Evolutionary conservation across 2,888 invertebrate genomes (phyloP).

Genomic region (Trachelus iudaicus): DNA sequence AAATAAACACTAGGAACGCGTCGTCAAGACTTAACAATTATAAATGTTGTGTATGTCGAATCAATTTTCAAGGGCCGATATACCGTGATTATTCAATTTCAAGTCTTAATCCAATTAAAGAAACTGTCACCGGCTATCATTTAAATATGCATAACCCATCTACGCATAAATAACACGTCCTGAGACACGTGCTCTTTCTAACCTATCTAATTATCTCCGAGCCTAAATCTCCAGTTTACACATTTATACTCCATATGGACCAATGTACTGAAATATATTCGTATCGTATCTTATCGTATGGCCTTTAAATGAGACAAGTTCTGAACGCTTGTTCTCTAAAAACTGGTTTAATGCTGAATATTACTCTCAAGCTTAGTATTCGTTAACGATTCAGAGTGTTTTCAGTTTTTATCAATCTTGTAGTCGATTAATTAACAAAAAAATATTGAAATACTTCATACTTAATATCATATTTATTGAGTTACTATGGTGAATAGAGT

Average conservation of each 20-base stretch:
- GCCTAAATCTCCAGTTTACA: too few species aligned
- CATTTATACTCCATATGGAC: too few species aligned
- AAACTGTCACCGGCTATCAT: neutral
- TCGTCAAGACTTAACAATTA: neutral
- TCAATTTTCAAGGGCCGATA: neutral
- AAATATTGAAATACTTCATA: neutral
- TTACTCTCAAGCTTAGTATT: slow-evolving; percentile 34
- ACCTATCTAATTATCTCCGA: neutral
- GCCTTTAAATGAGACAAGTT: neutral
- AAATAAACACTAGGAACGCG: neutral
- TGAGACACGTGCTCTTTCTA: neutral
- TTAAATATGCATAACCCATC: neutral
- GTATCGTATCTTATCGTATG: neutral
- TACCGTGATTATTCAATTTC: neutral
- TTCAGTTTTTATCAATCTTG: neutral
- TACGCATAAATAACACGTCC: neutral
- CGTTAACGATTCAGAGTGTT: neutral
- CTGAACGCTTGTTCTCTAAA: neutral
- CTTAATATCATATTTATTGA: neutral
- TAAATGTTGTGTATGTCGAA: neutral
- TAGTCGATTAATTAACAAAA: neutral
- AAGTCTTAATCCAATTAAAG: neutral
- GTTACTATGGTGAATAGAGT: neutral
- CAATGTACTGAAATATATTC: neutral
- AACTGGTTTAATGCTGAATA: too few species aligned